Evolutionary conservation across 2,888 invertebrate species (phyloP), one percentile per base, ranked within the genome.

Genomic region (Melanchra persicariae): DNA sequence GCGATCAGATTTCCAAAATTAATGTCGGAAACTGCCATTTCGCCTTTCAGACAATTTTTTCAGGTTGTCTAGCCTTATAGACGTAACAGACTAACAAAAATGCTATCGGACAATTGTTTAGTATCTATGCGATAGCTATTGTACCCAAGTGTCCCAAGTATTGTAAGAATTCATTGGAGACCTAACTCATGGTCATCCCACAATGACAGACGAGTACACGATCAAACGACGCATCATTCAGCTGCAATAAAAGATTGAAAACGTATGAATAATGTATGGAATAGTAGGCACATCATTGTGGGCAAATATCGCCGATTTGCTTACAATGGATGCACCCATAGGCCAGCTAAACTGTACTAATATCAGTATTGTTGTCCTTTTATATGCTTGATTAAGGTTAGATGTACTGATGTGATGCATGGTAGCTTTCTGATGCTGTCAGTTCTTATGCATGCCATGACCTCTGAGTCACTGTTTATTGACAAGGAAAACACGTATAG

Each of bases 241-340:
- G 79, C 65, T 77, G 85, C 82, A 85, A 84, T 83, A 83, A 82
- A 84, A 86, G 79, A 88, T 85, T 83, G 82, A 82, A 81, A 75
- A 87, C 80, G 75, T 76, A 90, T 93, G 89, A 90, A 93, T 93
- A 84, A 93, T 91, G 87, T 86, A 93, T 90, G 37, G 76, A 71
- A 85, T 86, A 83, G 82, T 85, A 79, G 51, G 43, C 58, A 22
- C 52, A 65, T 74, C 57, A 77, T 76, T 83, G 74, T 83, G 75
- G 71, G 81, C 79, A 84, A 87, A 90, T 87, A 88, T 89, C 81
- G 77, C 82, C 70, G 84, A 93, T 93, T 93, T 89, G 92, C 91
- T 88, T 92, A 93, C 93, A 93, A 93, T 92, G 79, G 85, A 64
- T 82, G 65, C 58, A 70, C 49, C 26, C 26, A 66, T 55, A 57